Evolutionary conservation across 1,140 invertebrate species (phyloP).

Genomic region (Macrocentrus cingulum): DNA sequence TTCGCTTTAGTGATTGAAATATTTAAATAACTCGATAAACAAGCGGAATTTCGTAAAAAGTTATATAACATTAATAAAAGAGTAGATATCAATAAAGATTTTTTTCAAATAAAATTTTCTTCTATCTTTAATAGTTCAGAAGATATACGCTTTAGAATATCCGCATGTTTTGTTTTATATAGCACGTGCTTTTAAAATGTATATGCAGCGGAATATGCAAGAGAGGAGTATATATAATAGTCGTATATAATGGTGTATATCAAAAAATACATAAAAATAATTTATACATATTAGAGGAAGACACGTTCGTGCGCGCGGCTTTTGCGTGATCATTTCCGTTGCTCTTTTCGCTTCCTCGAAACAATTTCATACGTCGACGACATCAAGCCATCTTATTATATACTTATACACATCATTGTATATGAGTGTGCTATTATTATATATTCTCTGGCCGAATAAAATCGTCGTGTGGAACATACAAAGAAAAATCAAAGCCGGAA

Average conservation of each 20-base stretch:
- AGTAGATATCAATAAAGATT: neutral
- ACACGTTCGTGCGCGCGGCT: neutral
- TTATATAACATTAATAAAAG: too few species aligned
- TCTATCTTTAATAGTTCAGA: too few species aligned
- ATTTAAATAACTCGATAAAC: too few species aligned
- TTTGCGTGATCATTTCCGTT: conserved; percentile 28
- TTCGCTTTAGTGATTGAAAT: too few species aligned
- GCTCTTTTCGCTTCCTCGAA: conserved; percentile 22
- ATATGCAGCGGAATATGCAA: too few species aligned
- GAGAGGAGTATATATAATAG: neutral
- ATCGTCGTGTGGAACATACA: conserved; percentile 10
- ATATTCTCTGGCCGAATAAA: conserved; percentile 2
- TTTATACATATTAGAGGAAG: neutral
- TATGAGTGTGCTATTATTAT: neutral
- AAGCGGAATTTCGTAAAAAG: too few species aligned
- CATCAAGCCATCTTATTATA: conserved; percentile 25
- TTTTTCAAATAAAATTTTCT: too few species aligned
- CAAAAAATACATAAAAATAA: neutral
- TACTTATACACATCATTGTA: too few species aligned
- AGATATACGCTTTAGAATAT: too few species aligned
- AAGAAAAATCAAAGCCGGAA: neutral
- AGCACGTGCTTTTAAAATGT: too few species aligned
- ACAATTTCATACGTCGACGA: conserved; percentile 14
- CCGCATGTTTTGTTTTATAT: too few species aligned
- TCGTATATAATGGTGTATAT: neutral